A percentile compares a stretch with the other conserved stretches of the same genome.
These are phyloP conservation scores for Strigamia transsilvanica DNA, from an alignment of 2,888 invertebrate species.

Conservation along the genomic window DNA sequence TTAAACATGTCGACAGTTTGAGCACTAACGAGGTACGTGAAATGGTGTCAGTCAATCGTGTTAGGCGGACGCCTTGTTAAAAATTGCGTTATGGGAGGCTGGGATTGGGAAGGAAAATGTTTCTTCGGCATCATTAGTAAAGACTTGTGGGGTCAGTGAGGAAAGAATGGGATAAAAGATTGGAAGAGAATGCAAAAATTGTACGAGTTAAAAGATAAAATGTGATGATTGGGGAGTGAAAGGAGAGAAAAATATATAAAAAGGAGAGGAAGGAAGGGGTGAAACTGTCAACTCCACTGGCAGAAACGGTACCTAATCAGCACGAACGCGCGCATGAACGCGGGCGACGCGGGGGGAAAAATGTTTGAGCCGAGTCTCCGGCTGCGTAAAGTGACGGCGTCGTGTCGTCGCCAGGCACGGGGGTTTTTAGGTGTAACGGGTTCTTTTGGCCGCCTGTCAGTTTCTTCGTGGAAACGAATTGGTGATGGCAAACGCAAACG, in stretches of 20 bases:
- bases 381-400: conserved; percentile 45
- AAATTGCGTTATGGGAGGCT: background rate
- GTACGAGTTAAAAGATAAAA: conserved; percentile 26
- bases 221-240: conserved; percentile 6
- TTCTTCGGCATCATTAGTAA: conserved; percentile 21
- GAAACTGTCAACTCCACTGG: conserved; percentile 39
- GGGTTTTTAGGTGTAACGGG: conserved; percentile 7
- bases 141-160: conserved; percentile 10
- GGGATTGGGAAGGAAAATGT: background rate
- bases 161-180: conserved; percentile 14
- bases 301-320: conserved; percentile 36
- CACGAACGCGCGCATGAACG: conserved; percentile 33
- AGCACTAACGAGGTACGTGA: background rate
- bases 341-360: conserved; percentile 32
- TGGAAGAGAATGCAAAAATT: background rate
- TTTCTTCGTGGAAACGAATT: background rate
- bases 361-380: background rate
- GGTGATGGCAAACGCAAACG: conserved; percentile 35
- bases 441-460: conserved; percentile 47
- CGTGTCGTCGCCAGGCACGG: conserved; percentile 45
- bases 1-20: too few species aligned
- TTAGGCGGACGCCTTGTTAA: conserved; percentile 34
- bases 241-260: conserved; percentile 14
- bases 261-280: conserved; percentile 1
- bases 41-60: background rate